Evolutionary conservation across 2,113 vertebrate genomes (phyloP).

Genomic region (Sinosuthora webbiana): DNA sequence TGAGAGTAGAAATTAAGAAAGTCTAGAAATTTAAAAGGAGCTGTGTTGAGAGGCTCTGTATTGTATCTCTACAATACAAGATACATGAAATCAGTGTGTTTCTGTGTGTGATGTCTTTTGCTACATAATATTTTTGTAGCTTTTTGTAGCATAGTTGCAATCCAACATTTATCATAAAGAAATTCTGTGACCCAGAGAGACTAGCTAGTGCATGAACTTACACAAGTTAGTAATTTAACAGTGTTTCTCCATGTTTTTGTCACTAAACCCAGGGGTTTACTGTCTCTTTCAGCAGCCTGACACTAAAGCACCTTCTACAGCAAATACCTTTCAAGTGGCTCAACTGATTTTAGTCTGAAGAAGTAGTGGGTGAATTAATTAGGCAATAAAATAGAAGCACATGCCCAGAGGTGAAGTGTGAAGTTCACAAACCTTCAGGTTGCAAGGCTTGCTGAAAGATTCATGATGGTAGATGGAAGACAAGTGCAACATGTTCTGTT

Average conservation of each 20-base stretch:
- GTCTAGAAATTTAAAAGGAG: background rate
- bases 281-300: background rate
- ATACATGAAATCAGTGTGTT: background rate
- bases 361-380: background rate
- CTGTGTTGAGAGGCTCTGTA: fast-evolving
- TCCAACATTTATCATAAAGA: background rate
- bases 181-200: background rate
- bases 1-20: background rate
- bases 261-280: background rate
- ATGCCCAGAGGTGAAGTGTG: background rate
- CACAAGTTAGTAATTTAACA: background rate
- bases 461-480: background rate
- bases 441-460: background rate
- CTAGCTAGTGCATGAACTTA: background rate
- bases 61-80: background rate
- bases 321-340: background rate
- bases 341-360: background rate
- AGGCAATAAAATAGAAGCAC: background rate
- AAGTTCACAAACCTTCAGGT: background rate
- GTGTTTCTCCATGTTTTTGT: background rate
- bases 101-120: background rate
- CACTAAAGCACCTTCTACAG: background rate
- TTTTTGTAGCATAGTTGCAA: background rate
- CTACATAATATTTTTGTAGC: background rate
- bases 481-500: background rate